Conservation (phyloP, 2,888 invertebrate species). For the Hesperia comma region DNA sequence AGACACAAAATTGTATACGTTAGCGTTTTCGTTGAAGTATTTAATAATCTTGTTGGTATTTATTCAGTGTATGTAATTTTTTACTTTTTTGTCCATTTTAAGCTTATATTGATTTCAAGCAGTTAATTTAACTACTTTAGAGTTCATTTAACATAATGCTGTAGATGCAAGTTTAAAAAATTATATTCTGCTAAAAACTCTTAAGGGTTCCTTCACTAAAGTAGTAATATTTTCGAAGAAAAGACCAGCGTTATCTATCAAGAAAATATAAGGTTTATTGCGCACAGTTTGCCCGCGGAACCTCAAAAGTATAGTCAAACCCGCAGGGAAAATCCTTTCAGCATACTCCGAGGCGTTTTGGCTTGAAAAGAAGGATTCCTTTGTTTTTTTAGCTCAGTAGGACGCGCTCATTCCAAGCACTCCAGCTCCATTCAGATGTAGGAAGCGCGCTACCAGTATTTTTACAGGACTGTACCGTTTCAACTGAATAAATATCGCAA, state of each 20-base stretch:
- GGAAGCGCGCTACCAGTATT: constrained; percentile 21
- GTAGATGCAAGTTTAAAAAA: too few species aligned
- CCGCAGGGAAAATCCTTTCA: constrained; percentile 11
- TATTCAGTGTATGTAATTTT: too few species aligned
- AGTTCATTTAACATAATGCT: too few species aligned
- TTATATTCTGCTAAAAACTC: too few species aligned
- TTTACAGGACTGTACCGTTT: constrained; percentile 14
- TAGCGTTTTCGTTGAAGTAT: too few species aligned
- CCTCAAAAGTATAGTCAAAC: not conserved
- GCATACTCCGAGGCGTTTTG: constrained; percentile 25
- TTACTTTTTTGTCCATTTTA: too few species aligned
- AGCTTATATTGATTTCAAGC: too few species aligned
- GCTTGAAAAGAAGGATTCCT: constrained; percentile 34
- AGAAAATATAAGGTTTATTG: not conserved
- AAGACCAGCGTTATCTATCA: not conserved
- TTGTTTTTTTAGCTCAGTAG: constrained; percentile 32
- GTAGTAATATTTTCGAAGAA: too few species aligned
- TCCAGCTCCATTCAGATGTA: constrained; percentile 29
- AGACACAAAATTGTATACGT: too few species aligned
- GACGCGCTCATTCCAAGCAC: constrained; percentile 21
- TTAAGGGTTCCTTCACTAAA: too few species aligned
- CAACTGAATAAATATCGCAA: constrained; percentile 18
- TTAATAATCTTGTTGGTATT: too few species aligned
- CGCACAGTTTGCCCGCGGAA: not conserved
- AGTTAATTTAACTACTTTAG: too few species aligned